Base-by-base conservation (phyloP, 1,140 invertebrate species). In the Micrasema longulum region DNA sequence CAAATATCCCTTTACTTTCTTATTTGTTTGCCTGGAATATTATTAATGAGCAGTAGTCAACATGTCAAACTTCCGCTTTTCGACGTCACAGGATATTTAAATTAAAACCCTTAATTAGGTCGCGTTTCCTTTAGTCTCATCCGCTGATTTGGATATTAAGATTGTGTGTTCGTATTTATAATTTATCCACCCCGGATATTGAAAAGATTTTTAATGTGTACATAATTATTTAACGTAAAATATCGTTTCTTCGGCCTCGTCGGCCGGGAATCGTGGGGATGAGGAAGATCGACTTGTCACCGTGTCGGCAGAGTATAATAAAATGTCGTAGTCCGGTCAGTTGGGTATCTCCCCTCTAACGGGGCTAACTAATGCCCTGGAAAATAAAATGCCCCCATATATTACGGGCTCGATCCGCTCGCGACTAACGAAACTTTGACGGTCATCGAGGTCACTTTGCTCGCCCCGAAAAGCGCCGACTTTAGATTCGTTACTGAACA, bases 281-380 rank as follows among this genome's bases (percentile, higher is more conserved):
- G 20, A 52, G 18, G 18, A 5, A 7, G 48, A 57, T 57, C 36
- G 55, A 60, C 55, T 38, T 18, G 55, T 60, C 35, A 14, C 18
- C 55, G 16, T 53, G 26, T 60, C 36, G 55, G n/a, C 36, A n/a
- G 52, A 23, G 22, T n/a, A 31, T 53, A 53, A 41, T 60, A 60
- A 41, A 60, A 53, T 11, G 23, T 38, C 55, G 35, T 60, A 60
- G 14, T 60, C 36, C 35, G 55, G 55, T 22, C 31, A 48, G 45
- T 48, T 48, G 14, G 18, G 20, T 31, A 53, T 31, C 26, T 31
- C 26, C 26, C 26, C 23, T n/a, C 2, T 26, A 22, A n/a, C 2
- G 35, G 53, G 31, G 35, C 52, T 43, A 60, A 57, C 55, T 69
- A 69, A 69, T 69, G 67, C 47, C 50, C 50, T 31, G 67, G 67